phyloP scores from a whole-genome alignment of 2,888 invertebrate genomes.

The Caenorhabditis zanzibari region DNA sequence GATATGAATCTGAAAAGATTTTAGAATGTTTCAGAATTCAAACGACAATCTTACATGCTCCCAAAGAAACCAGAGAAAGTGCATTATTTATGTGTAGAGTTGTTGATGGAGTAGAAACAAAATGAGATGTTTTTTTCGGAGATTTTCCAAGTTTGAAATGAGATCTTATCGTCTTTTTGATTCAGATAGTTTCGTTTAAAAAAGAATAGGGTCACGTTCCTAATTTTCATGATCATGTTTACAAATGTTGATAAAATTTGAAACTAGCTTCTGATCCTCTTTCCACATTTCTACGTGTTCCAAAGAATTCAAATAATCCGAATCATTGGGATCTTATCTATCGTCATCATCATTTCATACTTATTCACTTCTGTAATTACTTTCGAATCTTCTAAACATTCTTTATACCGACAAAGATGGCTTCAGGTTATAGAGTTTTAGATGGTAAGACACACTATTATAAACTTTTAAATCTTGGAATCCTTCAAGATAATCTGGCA shows the following conservation, averaged over 20 bases:
- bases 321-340: background rate
- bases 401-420: conserved; percentile 28
- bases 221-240: no score
- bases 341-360: background rate
- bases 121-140: background rate
- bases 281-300: background rate
- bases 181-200: background rate
- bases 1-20: background rate
- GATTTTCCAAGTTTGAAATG: background rate
- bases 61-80: conserved; percentile 23
- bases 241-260: no score
- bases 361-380: conserved; percentile 7
- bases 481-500: conserved; percentile 29
- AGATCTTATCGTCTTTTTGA: conserved; percentile 12
- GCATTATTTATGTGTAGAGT: conserved; percentile 15
- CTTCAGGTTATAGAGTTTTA: conserved; percentile 47
- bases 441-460: conserved; percentile 15
- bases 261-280: no score
- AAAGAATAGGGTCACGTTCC: background rate
- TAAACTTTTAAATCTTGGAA: background rate
- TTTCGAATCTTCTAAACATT: conserved; percentile 22
- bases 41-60: background rate
- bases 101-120: background rate
- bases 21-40: background rate
- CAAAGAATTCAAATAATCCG: background rate